Evolutionary conservation across 2,888 invertebrate species (phyloP).

Genomic region (Penaeus monodon): DNA sequence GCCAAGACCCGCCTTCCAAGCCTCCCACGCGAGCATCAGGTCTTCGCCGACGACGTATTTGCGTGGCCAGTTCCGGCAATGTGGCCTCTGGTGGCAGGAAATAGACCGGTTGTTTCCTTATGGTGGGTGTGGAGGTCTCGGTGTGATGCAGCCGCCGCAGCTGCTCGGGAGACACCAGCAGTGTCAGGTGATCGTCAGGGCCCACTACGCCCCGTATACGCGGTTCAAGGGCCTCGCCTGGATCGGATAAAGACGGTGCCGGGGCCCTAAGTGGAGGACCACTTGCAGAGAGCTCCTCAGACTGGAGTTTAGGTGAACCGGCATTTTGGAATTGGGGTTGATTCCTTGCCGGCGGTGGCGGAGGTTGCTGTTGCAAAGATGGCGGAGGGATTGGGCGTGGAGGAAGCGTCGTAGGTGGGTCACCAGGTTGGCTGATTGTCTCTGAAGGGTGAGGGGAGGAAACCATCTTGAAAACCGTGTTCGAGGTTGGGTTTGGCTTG

Average conservation of each 20-base stretch:
- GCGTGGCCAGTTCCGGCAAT: neutral
- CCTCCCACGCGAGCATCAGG: neutral
- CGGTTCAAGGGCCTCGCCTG: neutral
- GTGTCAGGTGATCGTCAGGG: neutral
- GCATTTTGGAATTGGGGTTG: no score
- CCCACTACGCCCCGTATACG: constrained; percentile 10
- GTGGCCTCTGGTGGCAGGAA: constrained; percentile 13
- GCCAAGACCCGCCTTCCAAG: neutral
- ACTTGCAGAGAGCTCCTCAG: no score
- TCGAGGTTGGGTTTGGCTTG: no score
- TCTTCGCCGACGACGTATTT: neutral
- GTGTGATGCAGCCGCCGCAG: neutral
- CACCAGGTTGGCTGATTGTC: no score
- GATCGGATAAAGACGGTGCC: neutral
- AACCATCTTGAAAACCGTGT: no score
- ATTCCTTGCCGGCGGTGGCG: no score
- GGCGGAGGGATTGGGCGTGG: no score
- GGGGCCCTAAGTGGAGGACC: no score
- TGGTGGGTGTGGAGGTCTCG: neutral
- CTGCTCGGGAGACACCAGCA: constrained; percentile 24
- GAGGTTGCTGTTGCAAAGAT: no score
- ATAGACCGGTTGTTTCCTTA: constrained; percentile 8
- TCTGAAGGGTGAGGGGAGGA: no score
- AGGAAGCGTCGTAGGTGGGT: no score
- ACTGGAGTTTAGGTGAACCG: no score